Evolutionary conservation across 2,888 invertebrate species (phyloP), one percentile per base, ranked within the genome.

Genomic region (Oscheius myriophilus): DNA sequence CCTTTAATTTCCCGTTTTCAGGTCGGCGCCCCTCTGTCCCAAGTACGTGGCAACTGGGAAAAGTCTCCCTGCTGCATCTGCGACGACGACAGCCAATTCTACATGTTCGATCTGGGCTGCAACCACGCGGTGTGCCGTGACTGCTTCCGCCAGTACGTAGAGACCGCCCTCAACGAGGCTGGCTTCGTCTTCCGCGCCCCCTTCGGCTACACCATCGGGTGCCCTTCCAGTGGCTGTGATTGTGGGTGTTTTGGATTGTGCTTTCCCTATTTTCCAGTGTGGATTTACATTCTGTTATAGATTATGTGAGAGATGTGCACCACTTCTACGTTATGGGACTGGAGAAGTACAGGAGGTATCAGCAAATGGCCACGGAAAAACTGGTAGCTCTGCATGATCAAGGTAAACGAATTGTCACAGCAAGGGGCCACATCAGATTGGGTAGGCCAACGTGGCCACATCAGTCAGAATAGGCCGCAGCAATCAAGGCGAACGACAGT

Each of bases 271-370:
- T n/a, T n/a, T n/a, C n/a, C n/a, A n/a, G n/a, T n/a, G 21, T 39
- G 23, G 33, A 25, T 51, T 46, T 9, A 16, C 21, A 16, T 70
- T 18, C 63, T n/a, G n/a, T n/a, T n/a, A n/a, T n/a, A 77, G 79
- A 65, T 66, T 67, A 67, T 16, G 72, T 82, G 14, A 54, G 73
- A 45, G 84, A 84, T 63, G 71, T 73, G 6, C 84, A 84, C 66
- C 82, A 82, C 58, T 81, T 82, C 59, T 72, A 74, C 43, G 16
- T 83, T 0, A 63, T 80, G 53, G 83, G 83, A 2, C 46, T 66
- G n/a, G 69, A 78, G 14, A 43, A 61, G 21, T 83, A 83, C 67
- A 52, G 70, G 21, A 69, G 76, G 41, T 83, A 77, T 55, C 83
- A 83, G 58, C 53, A 69, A 45, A 68, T 64, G 41, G 79, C 81